These are phyloP conservation scores for Cynopterus sphinx DNA, from an alignment of 2,797 vertebrate species.

Conservation along the genomic window DNA sequence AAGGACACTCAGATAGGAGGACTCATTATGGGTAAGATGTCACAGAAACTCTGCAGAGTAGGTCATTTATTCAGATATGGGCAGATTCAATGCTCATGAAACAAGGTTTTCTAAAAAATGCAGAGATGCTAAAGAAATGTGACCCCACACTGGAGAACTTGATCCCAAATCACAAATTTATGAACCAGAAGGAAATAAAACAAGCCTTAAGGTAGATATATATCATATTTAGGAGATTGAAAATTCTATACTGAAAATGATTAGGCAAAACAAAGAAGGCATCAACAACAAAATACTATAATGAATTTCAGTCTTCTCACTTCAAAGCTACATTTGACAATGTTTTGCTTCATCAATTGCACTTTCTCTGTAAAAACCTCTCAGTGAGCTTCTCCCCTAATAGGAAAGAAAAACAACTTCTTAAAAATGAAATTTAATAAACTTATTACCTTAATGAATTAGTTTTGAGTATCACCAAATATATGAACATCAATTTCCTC, in stretches of 20 bases:
- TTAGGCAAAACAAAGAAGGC: neutral
- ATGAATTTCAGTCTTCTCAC: neutral
- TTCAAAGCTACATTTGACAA: neutral
- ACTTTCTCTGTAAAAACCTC: neutral
- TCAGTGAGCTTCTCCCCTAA: neutral
- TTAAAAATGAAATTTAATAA: neutral
- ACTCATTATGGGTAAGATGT: neutral
- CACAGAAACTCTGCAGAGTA: neutral
- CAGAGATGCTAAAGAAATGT: neutral
- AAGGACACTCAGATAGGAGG: neutral
- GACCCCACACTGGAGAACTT: neutral
- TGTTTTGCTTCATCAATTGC: neutral
- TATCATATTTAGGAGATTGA: conserved; percentile 21
- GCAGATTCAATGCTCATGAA: neutral
- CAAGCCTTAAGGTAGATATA: neutral
- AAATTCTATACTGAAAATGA: neutral
- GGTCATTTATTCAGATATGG: neutral
- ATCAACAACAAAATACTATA: neutral
- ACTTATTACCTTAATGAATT: neutral
- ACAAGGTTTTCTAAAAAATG: neutral
- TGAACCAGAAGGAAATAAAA: conserved; percentile 42
- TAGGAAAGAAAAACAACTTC: neutral
- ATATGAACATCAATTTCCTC: neutral
- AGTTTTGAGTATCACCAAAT: neutral
- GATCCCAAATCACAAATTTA: conserved; percentile 24